Percentiles rank a stretch among this genome's conserved stretches.
phyloP scores from a whole-genome alignment of 2,888 invertebrate species.

The Parochlus steinenii region DNA sequence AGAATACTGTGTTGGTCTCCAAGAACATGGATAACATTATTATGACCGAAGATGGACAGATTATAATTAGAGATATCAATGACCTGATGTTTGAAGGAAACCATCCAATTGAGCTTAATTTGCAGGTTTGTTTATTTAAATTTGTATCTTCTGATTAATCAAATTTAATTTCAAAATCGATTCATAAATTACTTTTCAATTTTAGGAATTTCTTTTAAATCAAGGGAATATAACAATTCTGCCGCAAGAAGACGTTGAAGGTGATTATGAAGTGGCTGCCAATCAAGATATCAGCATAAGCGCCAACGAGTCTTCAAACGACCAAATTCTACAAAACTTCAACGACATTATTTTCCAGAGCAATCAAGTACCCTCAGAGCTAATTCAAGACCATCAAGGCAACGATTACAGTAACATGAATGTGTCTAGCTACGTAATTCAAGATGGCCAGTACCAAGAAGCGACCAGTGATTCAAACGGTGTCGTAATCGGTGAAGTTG shows the following conservation, averaged over 20 bases:
- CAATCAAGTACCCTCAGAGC: conserved; percentile 4
- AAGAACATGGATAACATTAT: conserved; percentile 10
- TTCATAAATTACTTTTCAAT: too few species aligned
- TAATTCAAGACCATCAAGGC: neutral
- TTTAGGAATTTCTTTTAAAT: too few species aligned
- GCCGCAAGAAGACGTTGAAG: neutral
- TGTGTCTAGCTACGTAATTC: neutral
- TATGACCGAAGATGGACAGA: conserved; percentile 9
- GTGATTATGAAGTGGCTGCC: conserved; percentile 3
- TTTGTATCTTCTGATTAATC: too few species aligned
- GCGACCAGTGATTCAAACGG: neutral
- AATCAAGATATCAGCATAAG: too few species aligned
- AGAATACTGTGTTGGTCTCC: conserved; percentile 4
- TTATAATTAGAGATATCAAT: conserved; percentile 7
- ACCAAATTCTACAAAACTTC: conserved; percentile 8
- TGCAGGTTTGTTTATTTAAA: too few species aligned
- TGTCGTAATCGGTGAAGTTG: neutral
- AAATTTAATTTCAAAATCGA: too few species aligned
- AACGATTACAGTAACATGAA: neutral
- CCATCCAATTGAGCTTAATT: neutral
- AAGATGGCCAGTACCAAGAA: conserved; percentile 7
- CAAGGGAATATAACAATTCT: too few species aligned
- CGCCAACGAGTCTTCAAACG: too few species aligned
- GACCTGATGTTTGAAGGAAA: conserved; percentile 6
- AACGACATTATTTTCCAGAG: conserved; percentile 5